phyloP scores from a whole-genome alignment of 2,797 vertebrate species.

The Eulemur coronatus region DNA sequence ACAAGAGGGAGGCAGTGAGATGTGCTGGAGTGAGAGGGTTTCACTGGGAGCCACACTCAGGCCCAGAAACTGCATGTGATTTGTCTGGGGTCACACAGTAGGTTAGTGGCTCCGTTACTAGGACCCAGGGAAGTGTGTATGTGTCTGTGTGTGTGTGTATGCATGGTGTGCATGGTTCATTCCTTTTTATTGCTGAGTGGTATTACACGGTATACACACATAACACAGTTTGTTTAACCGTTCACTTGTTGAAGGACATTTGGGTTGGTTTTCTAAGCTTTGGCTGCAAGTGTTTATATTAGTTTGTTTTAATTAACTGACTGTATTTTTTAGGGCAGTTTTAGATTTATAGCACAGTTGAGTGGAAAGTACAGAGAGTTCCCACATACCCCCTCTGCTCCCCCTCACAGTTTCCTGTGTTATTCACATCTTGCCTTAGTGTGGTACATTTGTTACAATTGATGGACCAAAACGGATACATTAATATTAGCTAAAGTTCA shows the following conservation, averaged over 20 bases:
- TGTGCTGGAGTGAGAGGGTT: background rate
- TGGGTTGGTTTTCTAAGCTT: conserved; percentile 24
- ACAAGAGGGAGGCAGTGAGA: background rate
- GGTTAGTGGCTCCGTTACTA: background rate
- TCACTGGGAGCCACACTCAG: background rate
- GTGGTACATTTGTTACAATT: background rate
- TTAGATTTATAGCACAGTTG: background rate
- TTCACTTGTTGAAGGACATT: background rate
- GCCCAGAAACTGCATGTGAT: background rate
- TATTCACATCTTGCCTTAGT: background rate
- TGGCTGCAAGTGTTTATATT: background rate
- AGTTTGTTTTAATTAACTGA: background rate
- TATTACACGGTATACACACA: background rate
- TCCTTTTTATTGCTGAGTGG: background rate
- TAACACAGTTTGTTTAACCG: background rate
- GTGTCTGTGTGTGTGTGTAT: background rate
- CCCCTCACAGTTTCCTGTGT: background rate
- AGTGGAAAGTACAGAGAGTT: background rate
- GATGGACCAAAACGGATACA: background rate
- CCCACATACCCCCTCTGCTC: background rate
- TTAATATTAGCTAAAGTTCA: background rate
- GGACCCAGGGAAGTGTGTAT: background rate
- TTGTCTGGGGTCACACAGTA: background rate
- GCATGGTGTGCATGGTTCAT: background rate
- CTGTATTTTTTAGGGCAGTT: background rate